Conservation (phyloP, 1,140 invertebrate genomes). For the Phymastichus coffea region DNA sequence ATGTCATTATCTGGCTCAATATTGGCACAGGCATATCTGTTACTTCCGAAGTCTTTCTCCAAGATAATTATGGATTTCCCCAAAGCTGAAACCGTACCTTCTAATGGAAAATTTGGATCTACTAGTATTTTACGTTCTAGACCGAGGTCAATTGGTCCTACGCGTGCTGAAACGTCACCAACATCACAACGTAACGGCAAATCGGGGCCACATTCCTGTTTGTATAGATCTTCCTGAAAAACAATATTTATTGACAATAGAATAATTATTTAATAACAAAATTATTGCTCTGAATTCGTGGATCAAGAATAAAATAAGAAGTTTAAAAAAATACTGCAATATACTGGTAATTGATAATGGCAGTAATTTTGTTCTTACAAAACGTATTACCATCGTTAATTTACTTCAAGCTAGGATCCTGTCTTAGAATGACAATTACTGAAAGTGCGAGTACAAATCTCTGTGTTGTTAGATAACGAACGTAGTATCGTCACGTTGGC, state of each 20-base stretch:
- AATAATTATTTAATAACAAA: too few species aligned
- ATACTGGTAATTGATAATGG: neutral
- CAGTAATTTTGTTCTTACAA: too few species aligned
- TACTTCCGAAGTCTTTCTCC: constrained; percentile 67
- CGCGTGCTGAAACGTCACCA: constrained; percentile 84
- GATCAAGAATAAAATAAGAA: neutral
- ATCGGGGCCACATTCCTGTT: constrained; percentile 80
- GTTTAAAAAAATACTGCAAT: neutral
- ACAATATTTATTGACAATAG: too few species aligned
- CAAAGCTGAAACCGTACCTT: constrained; percentile 73
- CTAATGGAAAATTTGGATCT: constrained; percentile 86
- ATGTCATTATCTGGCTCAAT: constrained; percentile 89
- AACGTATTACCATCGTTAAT: too few species aligned
- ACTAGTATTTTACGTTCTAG: constrained; percentile 74
- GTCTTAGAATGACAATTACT: too few species aligned
- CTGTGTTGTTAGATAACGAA: too few species aligned
- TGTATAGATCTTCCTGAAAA: constrained; percentile 78
- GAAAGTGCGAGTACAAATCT: too few species aligned
- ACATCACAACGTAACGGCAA: constrained; percentile 89
- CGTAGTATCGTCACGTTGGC: too few species aligned
- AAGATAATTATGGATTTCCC: constrained; percentile 86
- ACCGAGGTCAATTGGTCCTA: constrained; percentile 84
- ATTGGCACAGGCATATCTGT: constrained; percentile 86
- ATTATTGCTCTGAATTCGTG: neutral
- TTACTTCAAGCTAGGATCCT: too few species aligned